Evolutionary conservation across 1,140 invertebrate species (phyloP).

Genomic region (Lethocerus indicus): DNA sequence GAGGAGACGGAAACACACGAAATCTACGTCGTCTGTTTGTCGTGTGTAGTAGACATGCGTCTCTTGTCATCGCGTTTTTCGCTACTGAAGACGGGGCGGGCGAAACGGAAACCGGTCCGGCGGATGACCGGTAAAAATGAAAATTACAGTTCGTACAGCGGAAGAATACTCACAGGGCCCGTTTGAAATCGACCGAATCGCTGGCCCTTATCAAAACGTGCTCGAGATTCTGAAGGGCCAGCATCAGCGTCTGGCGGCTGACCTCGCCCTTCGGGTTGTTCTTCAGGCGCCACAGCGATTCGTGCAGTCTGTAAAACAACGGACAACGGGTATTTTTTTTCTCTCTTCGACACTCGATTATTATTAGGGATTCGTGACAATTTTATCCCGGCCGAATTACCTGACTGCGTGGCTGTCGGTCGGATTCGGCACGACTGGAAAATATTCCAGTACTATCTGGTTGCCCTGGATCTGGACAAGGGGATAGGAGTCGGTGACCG

Average conservation of each 20-base stretch:
- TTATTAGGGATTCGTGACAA: too few species aligned
- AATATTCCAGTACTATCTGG: constrained; percentile 60
- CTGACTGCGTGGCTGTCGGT: constrained; percentile 40
- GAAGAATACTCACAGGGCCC: constrained; percentile 8
- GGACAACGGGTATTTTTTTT: too few species aligned
- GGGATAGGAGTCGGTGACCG: constrained; percentile 49
- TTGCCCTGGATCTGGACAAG: constrained; percentile 73
- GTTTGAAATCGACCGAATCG: constrained; percentile 39
- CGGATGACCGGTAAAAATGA: too few species aligned
- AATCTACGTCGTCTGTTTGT: too few species aligned
- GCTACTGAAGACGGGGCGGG: too few species aligned
- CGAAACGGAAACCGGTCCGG: too few species aligned
- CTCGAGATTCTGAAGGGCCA: constrained; percentile 72
- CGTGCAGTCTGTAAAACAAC: constrained; percentile 30
- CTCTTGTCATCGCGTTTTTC: too few species aligned
- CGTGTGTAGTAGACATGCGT: too few species aligned
- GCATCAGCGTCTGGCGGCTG: constrained; percentile 66
- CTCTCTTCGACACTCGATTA: too few species aligned
- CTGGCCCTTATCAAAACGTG: constrained; percentile 61
- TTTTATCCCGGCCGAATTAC: too few species aligned
- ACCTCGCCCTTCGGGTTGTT: constrained; percentile 40
- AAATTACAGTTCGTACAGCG: too few species aligned
- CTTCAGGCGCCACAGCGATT: constrained; percentile 44
- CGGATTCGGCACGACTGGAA: constrained; percentile 25
- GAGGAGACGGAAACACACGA: too few species aligned